Conservation (phyloP, 2,888 invertebrate genomes). For the Clitarchus hookeri region DNA sequence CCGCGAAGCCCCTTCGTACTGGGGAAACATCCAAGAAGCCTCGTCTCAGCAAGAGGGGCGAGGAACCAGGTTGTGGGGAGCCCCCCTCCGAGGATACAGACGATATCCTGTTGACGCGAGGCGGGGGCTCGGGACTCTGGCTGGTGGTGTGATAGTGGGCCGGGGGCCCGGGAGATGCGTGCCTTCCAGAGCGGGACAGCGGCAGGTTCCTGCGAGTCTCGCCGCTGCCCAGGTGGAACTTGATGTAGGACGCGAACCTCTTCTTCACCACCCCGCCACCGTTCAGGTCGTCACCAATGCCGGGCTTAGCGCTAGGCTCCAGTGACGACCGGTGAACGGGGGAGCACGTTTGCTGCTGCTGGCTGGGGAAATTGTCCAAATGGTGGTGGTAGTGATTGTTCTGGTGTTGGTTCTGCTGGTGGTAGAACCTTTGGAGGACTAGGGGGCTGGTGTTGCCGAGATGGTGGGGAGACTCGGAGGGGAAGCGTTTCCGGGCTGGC, state of each 20-base stretch:
- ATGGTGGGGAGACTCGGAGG: slow-evolving; percentile 42
- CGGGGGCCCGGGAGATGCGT: slow-evolving; percentile 41
- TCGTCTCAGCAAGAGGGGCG: slow-evolving; percentile 63
- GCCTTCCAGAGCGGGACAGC: slow-evolving; percentile 51
- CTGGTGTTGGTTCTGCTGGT: slow-evolving; percentile 71
- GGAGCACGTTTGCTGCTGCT: slow-evolving; percentile 23
- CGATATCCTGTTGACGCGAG: slow-evolving; percentile 54
- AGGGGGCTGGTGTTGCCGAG: slow-evolving; percentile 78
- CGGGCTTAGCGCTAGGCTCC: background rate
- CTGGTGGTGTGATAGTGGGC: slow-evolving; percentile 51
- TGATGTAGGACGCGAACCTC: slow-evolving; percentile 81
- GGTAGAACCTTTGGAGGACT: slow-evolving; percentile 76
- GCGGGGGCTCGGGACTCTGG: slow-evolving; percentile 66
- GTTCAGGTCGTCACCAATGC: background rate
- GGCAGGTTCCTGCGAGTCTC: slow-evolving; percentile 43
- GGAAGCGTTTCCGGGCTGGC: slow-evolving; percentile 52
- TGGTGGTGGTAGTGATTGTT: slow-evolving; percentile 33
- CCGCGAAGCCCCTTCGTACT: slow-evolving; percentile 40
- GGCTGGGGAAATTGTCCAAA: slow-evolving; percentile 18
- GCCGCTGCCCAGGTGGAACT: slow-evolving; percentile 67
- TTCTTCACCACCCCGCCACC: slow-evolving; percentile 60
- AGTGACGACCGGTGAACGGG: background rate
- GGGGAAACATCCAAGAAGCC: slow-evolving; percentile 61
- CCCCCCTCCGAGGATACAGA: slow-evolving; percentile 34
- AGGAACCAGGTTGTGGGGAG: slow-evolving; percentile 35